Evolutionary conservation across 2,113 vertebrate genomes (phyloP).

Genomic region (Rhinopomastus cyanomelas): DNA sequence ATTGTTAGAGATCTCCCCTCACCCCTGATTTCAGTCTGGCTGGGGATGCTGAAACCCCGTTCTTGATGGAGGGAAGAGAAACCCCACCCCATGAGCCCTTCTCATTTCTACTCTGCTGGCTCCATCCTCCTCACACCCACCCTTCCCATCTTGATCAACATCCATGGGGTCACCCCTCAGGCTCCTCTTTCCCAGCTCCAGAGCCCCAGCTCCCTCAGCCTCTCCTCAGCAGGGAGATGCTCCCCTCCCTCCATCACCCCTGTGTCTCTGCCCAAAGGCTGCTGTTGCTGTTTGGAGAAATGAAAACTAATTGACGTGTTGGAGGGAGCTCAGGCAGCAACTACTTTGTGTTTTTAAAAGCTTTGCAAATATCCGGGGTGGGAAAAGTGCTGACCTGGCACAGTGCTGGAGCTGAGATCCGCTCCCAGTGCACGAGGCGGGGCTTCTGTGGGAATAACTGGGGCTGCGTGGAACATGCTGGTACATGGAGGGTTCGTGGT

Average conservation of each 20-base stretch:
- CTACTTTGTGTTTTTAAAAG: slow-evolving; percentile 62
- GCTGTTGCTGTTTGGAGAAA: slow-evolving; percentile 40
- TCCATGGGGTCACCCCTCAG: no score
- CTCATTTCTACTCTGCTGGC: slow-evolving; percentile 20
- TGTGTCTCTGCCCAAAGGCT: no score
- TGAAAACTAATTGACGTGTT: slow-evolving; percentile 66
- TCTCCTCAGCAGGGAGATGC: no score
- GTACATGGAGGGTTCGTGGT: not conserved
- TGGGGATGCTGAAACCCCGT: slow-evolving; percentile 14
- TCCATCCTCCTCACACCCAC: no score
- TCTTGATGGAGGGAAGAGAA: not conserved
- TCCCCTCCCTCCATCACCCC: no score
- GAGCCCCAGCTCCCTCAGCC: no score
- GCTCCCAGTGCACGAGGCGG: not conserved
- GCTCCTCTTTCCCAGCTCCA: no score
- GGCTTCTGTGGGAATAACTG: not conserved
- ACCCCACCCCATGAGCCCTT: no score
- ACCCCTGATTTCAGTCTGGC: not conserved
- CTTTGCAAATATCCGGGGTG: slow-evolving; percentile 53
- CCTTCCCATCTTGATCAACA: no score
- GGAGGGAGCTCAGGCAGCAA: slow-evolving; percentile 22
- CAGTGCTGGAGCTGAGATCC: not conserved
- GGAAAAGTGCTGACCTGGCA: slow-evolving; percentile 52
- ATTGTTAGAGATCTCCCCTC: not conserved
- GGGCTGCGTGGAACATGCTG: fast-evolving